Evolutionary conservation across 2,888 invertebrate species (phyloP).

Genomic region (Hecatera dysodea): DNA sequence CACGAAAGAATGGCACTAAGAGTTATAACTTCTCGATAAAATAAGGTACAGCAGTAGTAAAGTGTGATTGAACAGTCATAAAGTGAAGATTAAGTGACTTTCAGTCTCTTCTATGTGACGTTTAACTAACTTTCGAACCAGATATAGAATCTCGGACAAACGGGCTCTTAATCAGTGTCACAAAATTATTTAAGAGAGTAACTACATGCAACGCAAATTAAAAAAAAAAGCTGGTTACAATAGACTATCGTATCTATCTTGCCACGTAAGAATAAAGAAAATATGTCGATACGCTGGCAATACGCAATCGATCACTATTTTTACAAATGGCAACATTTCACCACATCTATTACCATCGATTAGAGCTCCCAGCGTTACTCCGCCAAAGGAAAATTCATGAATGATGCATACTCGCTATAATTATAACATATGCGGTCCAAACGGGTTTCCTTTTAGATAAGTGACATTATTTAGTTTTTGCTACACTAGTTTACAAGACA

Average conservation of each 20-base stretch:
- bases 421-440: conserved; percentile 44
- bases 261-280: conserved; percentile 27
- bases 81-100: conserved; percentile 8
- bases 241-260: conserved; percentile 6
- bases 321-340: conserved; percentile 48
- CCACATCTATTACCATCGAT: conserved; percentile 38
- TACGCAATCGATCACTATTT: conserved; percentile 33
- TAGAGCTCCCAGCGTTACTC: conserved; percentile 33
- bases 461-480: conserved; percentile 57
- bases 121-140: conserved; percentile 29
- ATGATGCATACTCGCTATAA: conserved; percentile 56
- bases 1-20: not conserved
- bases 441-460: conserved; percentile 57
- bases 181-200: conserved; percentile 1
- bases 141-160: not conserved
- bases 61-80: conserved; percentile 10
- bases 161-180: not conserved
- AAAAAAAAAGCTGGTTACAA: conserved; percentile 10
- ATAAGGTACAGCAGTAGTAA: not conserved
- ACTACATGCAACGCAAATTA: not conserved
- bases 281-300: conserved; percentile 14
- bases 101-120: conserved; percentile 5
- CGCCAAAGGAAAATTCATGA: conserved; percentile 57
- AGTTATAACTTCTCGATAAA: not conserved
- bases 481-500: conserved; percentile 40